These are phyloP conservation scores for Panthera uncia DNA, from an alignment of 2,113 vertebrate species.

Conservation along the genomic window DNA sequence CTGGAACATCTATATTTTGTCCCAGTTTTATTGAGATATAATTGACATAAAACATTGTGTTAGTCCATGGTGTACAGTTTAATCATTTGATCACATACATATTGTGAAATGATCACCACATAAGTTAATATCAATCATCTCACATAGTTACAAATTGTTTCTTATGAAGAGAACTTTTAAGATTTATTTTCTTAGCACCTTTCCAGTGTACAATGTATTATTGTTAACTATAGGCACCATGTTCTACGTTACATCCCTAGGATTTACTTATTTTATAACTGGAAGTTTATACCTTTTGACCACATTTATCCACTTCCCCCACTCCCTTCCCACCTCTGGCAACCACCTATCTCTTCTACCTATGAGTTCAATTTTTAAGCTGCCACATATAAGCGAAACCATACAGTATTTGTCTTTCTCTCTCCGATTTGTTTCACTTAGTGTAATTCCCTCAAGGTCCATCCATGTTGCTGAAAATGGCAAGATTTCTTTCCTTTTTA, in stretches of 20 bases:
- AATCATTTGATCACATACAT: not conserved
- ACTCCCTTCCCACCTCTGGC: not conserved
- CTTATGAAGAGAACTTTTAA: not conserved
- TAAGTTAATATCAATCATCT: not conserved
- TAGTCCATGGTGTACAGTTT: not conserved
- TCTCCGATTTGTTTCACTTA: not conserved
- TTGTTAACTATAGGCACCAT: not conserved
- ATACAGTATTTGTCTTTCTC: not conserved
- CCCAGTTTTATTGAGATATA: not conserved
- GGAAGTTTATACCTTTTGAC: not conserved
- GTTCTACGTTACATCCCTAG: not conserved
- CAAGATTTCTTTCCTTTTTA: not conserved
- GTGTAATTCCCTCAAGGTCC: not conserved
- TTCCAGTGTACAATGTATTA: not conserved
- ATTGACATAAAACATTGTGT: not conserved
- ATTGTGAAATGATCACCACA: not conserved
- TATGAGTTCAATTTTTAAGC: not conserved
- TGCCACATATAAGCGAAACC: not conserved
- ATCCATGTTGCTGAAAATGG: not conserved
- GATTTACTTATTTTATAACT: not conserved
- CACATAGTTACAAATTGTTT: not conserved
- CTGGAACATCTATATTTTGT: not conserved
- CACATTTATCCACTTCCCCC: not conserved
- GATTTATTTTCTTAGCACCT: not conserved
- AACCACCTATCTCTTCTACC: not conserved